These are phyloP conservation scores for Lamprologus ornatipinnis DNA, from an alignment of 2,113 vertebrate genomes.

Conservation along the genomic window DNA sequence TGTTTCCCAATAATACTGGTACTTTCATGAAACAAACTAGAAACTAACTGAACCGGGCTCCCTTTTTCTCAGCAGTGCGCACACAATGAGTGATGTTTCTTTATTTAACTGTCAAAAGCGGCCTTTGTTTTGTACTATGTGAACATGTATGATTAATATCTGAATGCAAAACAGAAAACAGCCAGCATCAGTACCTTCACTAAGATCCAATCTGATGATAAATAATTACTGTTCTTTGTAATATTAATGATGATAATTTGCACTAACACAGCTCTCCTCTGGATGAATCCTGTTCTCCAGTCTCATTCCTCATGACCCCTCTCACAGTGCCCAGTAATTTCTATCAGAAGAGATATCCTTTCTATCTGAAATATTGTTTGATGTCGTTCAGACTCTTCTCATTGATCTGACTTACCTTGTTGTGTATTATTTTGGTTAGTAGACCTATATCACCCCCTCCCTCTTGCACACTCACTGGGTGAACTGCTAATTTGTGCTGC, in stretches of 20 bases:
- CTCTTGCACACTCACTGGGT: neutral
- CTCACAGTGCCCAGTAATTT: neutral
- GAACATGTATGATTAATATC: neutral
- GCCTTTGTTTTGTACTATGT: neutral
- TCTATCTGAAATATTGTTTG: neutral
- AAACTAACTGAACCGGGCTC: accelerated
- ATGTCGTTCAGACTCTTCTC: neutral
- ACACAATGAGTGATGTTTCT: neutral
- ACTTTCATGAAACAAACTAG: neutral
- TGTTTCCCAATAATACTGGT: neutral
- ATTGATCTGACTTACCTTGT: neutral
- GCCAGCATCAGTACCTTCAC: neutral
- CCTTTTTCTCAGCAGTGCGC: neutral
- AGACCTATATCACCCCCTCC: neutral
- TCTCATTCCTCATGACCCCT: neutral
- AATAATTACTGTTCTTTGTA: neutral
- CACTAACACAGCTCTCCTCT: neutral
- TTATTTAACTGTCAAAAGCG: accelerated
- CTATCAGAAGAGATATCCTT: neutral
- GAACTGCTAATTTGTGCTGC: neutral
- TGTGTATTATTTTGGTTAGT: neutral
- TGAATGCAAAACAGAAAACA: neutral
- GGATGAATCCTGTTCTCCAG: neutral
- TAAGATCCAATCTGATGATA: neutral
- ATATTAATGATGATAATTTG: neutral